Percentiles rank a stretch among this genome's conserved stretches.
phyloP scores from a whole-genome alignment of 1,140 invertebrate genomes.

The Aphis gossypii region DNA sequence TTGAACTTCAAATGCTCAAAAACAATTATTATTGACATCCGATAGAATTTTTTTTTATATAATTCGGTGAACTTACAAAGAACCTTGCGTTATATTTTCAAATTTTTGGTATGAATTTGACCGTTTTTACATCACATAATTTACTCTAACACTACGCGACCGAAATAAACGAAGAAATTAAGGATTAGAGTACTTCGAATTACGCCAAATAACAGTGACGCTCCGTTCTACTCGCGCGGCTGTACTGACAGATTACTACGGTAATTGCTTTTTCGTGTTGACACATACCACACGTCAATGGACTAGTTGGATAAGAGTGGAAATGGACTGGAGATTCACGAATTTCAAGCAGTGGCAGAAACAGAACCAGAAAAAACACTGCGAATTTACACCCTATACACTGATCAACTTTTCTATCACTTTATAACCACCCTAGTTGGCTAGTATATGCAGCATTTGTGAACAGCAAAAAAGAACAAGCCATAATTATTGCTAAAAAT shows the following conservation, averaged over 20 bases:
- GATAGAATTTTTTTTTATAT: too few species aligned
- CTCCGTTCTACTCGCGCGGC: neutral
- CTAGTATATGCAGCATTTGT: neutral
- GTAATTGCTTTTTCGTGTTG: slow-evolving; percentile 55
- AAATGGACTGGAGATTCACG: neutral
- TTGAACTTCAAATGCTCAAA: too few species aligned
- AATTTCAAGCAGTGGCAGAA: neutral
- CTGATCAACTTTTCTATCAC: neutral
- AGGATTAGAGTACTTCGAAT: neutral
- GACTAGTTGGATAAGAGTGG: neutral
- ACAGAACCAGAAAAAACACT: neutral
- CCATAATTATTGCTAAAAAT: slow-evolving; percentile 23
- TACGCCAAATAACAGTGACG: neutral
- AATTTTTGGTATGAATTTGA: too few species aligned
- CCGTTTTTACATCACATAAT: too few species aligned
- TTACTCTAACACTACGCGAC: neutral
- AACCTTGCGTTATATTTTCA: too few species aligned
- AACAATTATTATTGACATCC: too few species aligned
- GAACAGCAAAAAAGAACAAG: neutral
- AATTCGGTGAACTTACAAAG: too few species aligned
- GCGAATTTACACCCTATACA: neutral
- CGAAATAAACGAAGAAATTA: slow-evolving; percentile 18
- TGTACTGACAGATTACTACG: slow-evolving; percentile 30
- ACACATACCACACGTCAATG: slow-evolving; percentile 3
- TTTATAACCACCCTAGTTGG: neutral